Percentiles rank a stretch among this genome's conserved stretches.
phyloP scores from a whole-genome alignment of 64 coral and sea anemone genomes.

The Montipora cactus region DNA sequence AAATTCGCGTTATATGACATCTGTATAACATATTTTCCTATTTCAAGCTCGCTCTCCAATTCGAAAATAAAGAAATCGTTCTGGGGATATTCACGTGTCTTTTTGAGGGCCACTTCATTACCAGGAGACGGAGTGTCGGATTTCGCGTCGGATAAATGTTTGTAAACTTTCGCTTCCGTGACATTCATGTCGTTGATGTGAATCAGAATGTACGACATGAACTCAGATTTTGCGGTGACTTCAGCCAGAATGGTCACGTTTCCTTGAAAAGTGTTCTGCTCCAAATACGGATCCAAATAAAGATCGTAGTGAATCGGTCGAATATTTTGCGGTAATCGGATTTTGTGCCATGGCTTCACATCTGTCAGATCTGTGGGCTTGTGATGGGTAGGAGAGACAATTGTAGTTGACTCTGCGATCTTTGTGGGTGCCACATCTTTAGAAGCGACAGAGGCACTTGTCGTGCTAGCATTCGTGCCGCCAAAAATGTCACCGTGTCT shows the following conservation, averaged over 20 bases:
- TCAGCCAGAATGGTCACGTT: conserved; percentile 45
- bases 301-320: conserved; percentile 70
- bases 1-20: conserved; percentile 70
- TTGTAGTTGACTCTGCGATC: neutral
- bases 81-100: conserved; percentile 49
- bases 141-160: neutral
- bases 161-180: conserved; percentile 43
- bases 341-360: conserved; percentile 61
- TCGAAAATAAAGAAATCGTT: conserved; percentile 87
- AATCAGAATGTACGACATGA: conserved; percentile 71
- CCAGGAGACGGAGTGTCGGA: neutral
- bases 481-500: neutral
- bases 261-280: conserved; percentile 58
- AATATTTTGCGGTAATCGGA: conserved; percentile 69
- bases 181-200: conserved; percentile 86
- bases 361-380: conserved; percentile 1
- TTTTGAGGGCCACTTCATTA: neutral
- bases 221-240: conserved; percentile 58
- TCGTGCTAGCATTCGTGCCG: neutral
- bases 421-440: too few relatives aligned
- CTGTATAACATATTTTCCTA: conserved; percentile 79
- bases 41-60: conserved; percentile 46
- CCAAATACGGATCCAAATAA: conserved; percentile 66
- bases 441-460: too few relatives aligned
- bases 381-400: conserved; percentile 10